A percentile compares a stretch with the other conserved stretches of the same genome.
Evolutionary conservation across 2,113 vertebrate genomes (phyloP).

Genomic region (Elaphurus davidianus): DNA sequence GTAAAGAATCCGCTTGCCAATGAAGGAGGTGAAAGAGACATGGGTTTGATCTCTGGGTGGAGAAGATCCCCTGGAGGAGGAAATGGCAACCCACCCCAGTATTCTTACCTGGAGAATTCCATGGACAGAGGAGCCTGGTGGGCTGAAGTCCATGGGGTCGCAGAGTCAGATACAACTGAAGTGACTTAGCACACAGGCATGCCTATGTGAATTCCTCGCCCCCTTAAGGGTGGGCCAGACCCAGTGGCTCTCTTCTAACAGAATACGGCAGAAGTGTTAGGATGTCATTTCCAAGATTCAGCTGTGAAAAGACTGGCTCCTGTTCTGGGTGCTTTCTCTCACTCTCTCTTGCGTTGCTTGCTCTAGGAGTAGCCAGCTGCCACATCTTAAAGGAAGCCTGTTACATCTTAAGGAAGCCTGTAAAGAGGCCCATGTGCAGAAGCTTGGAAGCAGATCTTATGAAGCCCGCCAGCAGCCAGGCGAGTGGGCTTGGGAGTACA

Average conservation of each 20-base stretch:
- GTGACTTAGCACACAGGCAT: not conserved
- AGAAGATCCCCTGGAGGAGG: not conserved
- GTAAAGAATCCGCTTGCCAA: not conserved
- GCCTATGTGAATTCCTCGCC: not conserved
- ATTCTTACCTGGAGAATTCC: not conserved
- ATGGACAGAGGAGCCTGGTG: not conserved
- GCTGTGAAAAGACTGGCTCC: conserved; percentile 20
- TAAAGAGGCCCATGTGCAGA: not conserved
- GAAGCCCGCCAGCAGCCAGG: not conserved
- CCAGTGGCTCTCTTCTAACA: not conserved
- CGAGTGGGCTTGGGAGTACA: not conserved
- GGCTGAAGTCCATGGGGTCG: not conserved
- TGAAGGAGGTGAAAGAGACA: not conserved
- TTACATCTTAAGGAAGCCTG: not conserved
- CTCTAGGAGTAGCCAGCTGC: not conserved
- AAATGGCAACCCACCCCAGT: not conserved
- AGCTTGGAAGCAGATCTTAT: not conserved
- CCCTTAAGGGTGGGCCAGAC: not conserved
- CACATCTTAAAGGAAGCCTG: not conserved
- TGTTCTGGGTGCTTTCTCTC: not conserved
- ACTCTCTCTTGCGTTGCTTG: not conserved
- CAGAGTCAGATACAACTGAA: not conserved
- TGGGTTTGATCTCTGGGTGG: not conserved
- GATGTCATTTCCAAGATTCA: not conserved
- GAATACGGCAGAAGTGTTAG: not conserved